phyloP scores from a whole-genome alignment of 2,797 vertebrate species.

The Silurus lanzhouensis region DNA sequence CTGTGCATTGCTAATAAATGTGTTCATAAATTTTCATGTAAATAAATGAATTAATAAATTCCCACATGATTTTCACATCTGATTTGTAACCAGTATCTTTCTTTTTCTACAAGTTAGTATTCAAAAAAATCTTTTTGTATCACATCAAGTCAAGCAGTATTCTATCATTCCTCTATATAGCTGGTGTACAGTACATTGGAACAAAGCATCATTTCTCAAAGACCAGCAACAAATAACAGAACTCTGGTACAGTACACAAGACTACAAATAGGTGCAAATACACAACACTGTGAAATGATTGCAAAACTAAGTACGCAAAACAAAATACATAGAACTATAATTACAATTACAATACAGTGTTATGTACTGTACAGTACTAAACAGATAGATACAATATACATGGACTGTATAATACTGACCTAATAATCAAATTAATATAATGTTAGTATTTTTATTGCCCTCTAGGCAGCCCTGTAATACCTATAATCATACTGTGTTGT shows the following conservation, averaged over 20 bases:
- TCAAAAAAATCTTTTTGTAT: neutral
- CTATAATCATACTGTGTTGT: neutral
- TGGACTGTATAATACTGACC: neutral
- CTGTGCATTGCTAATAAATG: neutral
- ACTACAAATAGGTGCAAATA: neutral
- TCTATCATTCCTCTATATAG: neutral
- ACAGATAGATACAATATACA: too few relatives aligned
- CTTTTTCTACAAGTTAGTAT: neutral
- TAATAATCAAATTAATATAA: neutral
- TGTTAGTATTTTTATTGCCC: constrained; percentile 4
- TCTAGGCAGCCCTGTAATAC: neutral
- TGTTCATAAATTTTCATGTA: neutral
- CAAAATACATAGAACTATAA: neutral
- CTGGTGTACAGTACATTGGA: neutral
- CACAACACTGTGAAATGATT: neutral
- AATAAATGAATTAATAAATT: neutral
- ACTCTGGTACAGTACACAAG: neutral
- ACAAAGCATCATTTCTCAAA: neutral
- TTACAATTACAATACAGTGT: neutral
- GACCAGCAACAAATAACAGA: neutral
- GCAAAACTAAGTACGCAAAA: neutral
- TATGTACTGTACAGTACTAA: neutral
- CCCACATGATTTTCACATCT: neutral
- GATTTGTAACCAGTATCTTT: neutral
- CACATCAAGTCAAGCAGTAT: neutral